phyloP scores from a whole-genome alignment of 2,888 invertebrate genomes.

The Xestia ashworthii region DNA sequence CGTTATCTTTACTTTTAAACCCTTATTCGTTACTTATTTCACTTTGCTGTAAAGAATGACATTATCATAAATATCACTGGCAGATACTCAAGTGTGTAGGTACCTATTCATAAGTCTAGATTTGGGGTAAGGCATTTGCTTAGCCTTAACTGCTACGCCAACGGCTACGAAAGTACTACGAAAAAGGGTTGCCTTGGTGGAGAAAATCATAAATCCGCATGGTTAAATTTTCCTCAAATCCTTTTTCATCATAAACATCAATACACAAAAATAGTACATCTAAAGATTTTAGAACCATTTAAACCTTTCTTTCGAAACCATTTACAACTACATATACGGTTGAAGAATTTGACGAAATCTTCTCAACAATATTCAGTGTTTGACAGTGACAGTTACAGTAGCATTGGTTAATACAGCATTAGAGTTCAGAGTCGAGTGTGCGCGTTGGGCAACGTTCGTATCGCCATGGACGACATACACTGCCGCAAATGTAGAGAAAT shows the following conservation, averaged over 20 bases:
- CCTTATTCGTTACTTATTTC: conserved; percentile 36
- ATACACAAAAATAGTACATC: conserved; percentile 8
- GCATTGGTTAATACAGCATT: conserved; percentile 77
- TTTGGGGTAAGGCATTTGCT: conserved; percentile 5
- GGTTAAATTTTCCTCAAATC: not conserved
- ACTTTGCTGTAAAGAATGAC: conserved; percentile 9
- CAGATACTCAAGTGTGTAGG: not conserved
- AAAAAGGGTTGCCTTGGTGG: not conserved
- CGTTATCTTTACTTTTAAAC: conserved; percentile 54
- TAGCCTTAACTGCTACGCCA: conserved; percentile 32
- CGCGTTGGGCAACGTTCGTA: conserved; percentile 34
- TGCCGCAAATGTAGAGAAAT: conserved; percentile 72
- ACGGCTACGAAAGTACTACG: conserved; percentile 38
- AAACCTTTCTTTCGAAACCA: conserved; percentile 61
- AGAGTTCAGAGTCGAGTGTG: conserved; percentile 71
- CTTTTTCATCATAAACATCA: not conserved
- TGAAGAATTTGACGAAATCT: conserved; percentile 76
- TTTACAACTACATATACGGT: conserved; percentile 70
- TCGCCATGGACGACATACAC: conserved; percentile 73
- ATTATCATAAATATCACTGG: conserved; percentile 2
- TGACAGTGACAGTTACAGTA: conserved; percentile 83
- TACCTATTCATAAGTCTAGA: not conserved
- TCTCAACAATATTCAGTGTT: conserved; percentile 77
- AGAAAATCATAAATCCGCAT: not conserved
- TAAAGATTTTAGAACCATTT: conserved; percentile 54